phyloP scores from a whole-genome alignment of 2,797 vertebrate genomes.

The Aselliscus stoliczkanus region DNA sequence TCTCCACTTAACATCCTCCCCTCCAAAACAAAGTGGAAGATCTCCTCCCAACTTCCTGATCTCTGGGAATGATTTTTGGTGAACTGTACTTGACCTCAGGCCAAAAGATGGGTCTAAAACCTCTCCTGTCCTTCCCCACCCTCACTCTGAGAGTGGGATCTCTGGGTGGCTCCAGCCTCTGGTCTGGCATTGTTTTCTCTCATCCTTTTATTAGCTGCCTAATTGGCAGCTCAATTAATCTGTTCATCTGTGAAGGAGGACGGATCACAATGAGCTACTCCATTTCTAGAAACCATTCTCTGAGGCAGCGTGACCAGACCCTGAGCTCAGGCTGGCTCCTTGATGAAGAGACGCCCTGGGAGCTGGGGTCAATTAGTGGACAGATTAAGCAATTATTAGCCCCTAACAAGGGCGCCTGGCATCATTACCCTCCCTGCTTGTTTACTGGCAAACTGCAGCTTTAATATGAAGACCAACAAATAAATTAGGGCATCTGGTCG shows the following conservation, averaged over 20 bases:
- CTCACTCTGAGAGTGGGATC: neutral
- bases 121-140: neutral
- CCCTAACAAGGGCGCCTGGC: slow-evolving; percentile 87
- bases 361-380: slow-evolving; percentile 87
- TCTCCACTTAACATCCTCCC: neutral
- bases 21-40: neutral
- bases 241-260: slow-evolving; percentile 87
- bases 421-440: slow-evolving; percentile 87
- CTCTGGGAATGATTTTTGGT: neutral
- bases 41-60: neutral
- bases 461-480: slow-evolving; percentile 85
- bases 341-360: slow-evolving; percentile 80
- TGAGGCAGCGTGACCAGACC: slow-evolving; percentile 80
- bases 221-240: slow-evolving; percentile 87
- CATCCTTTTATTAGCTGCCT: slow-evolving; percentile 82
- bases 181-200: slow-evolving; percentile 59
- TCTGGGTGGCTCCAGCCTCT: slow-evolving; percentile 4
- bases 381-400: slow-evolving; percentile 89
- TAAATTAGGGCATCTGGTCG: slow-evolving; percentile 86
- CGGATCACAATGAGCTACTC: slow-evolving; percentile 81
- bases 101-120: neutral
- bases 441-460: slow-evolving; percentile 86
- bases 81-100: neutral
- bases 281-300: slow-evolving; percentile 85
- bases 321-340: slow-evolving; percentile 78